Percentiles rank a stretch among this genome's conserved stretches.
phyloP scores from a whole-genome alignment of 2,888 invertebrate species.

The Mamestra brassicae region DNA sequence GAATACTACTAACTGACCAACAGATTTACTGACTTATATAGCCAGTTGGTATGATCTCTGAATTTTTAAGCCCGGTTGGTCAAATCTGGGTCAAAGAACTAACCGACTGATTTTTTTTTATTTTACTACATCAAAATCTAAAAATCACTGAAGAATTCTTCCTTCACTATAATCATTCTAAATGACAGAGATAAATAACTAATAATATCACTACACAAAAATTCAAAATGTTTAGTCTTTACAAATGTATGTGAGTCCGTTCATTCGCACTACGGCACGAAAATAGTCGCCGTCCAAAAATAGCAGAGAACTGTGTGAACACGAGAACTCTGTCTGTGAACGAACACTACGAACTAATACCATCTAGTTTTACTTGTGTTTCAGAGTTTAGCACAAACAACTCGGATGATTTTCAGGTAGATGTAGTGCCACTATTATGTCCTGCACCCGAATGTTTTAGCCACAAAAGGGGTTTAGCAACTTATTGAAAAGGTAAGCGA shows the following conservation, averaged over 20 bases:
- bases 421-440: background rate
- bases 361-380: conserved; percentile 12
- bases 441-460: background rate
- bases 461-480: no score
- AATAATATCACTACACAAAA: conserved; percentile 8
- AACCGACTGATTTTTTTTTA: background rate
- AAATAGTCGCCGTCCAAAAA: conserved; percentile 59
- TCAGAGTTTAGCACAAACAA: conserved; percentile 9
- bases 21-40: no score
- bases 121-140: background rate
- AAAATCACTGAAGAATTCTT: background rate
- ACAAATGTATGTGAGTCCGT: conserved; percentile 34
- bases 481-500: no score
- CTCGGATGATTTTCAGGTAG: background rate
- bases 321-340: conserved; percentile 40
- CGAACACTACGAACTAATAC: conserved; percentile 12
- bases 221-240: conserved; percentile 17
- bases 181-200: conserved; percentile 10
- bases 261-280: conserved; percentile 52
- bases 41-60: no score
- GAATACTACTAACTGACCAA: background rate
- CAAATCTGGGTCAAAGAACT: background rate
- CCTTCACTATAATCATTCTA: background rate
- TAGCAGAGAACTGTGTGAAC: conserved; percentile 50
- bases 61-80: no score